Evolutionary conservation across 1,140 invertebrate species (phyloP).

Genomic region (Oryzaephilus surinamensis): DNA sequence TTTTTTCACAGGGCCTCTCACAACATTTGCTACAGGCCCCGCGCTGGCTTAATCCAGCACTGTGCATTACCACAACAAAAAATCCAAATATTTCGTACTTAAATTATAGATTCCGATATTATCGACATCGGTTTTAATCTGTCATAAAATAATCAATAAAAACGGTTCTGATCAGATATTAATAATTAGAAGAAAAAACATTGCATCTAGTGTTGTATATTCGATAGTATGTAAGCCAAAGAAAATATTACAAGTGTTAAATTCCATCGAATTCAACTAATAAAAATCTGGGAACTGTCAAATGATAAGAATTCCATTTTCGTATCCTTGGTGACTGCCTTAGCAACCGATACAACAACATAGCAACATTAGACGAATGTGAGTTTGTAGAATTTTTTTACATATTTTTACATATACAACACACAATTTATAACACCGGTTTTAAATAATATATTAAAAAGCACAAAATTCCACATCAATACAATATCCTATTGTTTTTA

Average conservation of each 20-base stretch:
- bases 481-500: no score
- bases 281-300: slow-evolving; percentile 26
- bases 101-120: slow-evolving; percentile 21
- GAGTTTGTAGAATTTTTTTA: background rate
- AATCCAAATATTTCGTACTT: no score
- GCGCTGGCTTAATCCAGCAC: no score
- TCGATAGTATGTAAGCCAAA: background rate
- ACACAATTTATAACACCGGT: background rate
- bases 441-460: background rate
- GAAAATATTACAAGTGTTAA: no score
- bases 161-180: slow-evolving; percentile 17
- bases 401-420: background rate
- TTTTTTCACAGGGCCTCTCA: no score
- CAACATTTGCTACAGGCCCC: no score
- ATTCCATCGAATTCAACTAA: background rate
- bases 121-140: slow-evolving; percentile 14
- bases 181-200: slow-evolving; percentile 17
- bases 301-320: slow-evolving; percentile 27
- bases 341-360: slow-evolving; percentile 39
- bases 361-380: slow-evolving; percentile 29
- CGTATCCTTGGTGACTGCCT: slow-evolving; percentile 37
- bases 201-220: slow-evolving; percentile 4
- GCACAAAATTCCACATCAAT: no score
- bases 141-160: slow-evolving; percentile 28
- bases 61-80: no score